Evolutionary conservation across 2,113 vertebrate genomes (phyloP).

Genomic region (Archilochus colubris): DNA sequence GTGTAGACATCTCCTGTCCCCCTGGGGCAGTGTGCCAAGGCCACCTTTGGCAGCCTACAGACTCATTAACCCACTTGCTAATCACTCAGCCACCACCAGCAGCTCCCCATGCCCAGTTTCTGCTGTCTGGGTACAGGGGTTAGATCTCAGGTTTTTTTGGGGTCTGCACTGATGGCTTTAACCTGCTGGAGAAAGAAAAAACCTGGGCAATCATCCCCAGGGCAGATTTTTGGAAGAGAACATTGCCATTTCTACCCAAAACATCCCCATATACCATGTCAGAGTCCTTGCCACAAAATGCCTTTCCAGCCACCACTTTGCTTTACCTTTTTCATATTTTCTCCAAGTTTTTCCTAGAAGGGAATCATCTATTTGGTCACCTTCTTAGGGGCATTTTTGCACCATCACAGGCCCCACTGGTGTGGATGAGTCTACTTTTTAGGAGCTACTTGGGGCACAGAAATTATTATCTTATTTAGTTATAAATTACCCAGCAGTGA

Average conservation of each 20-base stretch:
- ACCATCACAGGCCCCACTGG: fast-evolving
- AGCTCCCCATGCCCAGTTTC: neutral
- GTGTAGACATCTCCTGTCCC: neutral
- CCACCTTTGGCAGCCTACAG: neutral
- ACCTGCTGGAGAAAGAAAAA: neutral
- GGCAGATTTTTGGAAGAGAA: neutral
- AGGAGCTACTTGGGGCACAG: neutral
- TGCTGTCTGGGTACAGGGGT: neutral
- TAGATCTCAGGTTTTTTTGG: neutral
- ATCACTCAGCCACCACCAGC: neutral
- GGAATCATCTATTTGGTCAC: neutral
- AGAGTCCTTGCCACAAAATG: neutral
- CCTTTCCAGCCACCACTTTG: neutral
- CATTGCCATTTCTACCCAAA: neutral
- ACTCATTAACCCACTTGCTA: neutral
- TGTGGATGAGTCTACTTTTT: neutral
- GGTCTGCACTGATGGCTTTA: neutral
- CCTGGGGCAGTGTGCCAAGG: neutral
- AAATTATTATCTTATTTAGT: neutral
- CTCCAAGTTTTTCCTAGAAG: neutral
- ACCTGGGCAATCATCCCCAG: neutral
- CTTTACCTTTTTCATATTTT: neutral
- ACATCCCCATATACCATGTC: neutral
- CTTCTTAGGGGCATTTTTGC: no score
- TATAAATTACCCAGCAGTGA: neutral